Evolutionary conservation across 2,113 vertebrate species (phyloP), one percentile per base, ranked within the genome.

Genomic region (Prionailurus bengalensis): DNA sequence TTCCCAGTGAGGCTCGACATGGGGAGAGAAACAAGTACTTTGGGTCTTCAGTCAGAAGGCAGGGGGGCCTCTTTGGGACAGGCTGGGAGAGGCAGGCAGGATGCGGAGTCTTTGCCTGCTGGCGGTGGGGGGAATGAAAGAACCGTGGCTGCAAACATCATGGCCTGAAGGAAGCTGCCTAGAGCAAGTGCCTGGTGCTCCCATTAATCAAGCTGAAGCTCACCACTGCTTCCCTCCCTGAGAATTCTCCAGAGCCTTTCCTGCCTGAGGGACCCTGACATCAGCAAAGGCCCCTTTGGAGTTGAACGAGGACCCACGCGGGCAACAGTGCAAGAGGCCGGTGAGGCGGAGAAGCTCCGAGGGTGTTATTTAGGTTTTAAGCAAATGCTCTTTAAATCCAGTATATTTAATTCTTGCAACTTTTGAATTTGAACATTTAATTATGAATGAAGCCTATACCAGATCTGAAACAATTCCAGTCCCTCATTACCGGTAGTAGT

Each of bases 161-260:
- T 48, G 71, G 88, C 86, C 93, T 13, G 48, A 89, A 97, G 96
- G 81, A 97, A 93, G 79, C 12, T 89, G 93, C 91, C 73, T 21
- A 8, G 36, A 51, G 96, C 93, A 58, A 63, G 78, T 5, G 31
- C 29, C 36, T 11, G 0, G 29, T 21, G 85, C 61, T 58, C 89
- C 88, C 39, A 10, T 68, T 86, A 89, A 82, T 91, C 51, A 79
- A 51, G 42, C 58, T 42, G 16, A 25, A 42, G 48, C 48, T 39
- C 85, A 19, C 42, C 45, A n/a, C 29, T 36, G 14, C 73, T 27
- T 89, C 42, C 68, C 11, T 65, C 0, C 7, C 19, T 1, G 23
- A 73, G 71, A 94, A 85, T 45, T 92, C 85, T 91, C 95, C 15
- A 0, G 36, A 82, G 89, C 16, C 73, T 71, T 71, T 94, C 19